A percentile compares a stretch with the other conserved stretches of the same genome.
phyloP scores from a whole-genome alignment of 2,888 invertebrate species.

The Dasypogon diadema region DNA sequence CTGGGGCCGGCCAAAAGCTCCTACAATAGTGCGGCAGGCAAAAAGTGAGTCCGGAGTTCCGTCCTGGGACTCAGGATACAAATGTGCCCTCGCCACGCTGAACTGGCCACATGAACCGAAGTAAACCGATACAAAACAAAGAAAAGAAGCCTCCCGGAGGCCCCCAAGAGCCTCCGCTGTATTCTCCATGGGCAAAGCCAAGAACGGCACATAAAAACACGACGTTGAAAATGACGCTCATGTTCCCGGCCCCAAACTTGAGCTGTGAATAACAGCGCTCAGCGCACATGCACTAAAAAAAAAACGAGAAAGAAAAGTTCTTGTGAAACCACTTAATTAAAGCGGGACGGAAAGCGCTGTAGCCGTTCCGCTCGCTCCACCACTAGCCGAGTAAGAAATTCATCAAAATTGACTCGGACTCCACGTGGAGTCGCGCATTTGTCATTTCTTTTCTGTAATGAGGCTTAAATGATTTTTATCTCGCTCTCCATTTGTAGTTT shows the following conservation, averaged over 20 bases:
- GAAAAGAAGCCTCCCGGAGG: too few species aligned
- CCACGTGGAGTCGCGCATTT: slow-evolving; percentile 42
- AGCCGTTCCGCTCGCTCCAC: not conserved
- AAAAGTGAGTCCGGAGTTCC: too few species aligned
- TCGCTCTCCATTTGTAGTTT: slow-evolving; percentile 25
- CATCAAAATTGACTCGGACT: slow-evolving; percentile 10
- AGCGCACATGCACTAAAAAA: slow-evolving; percentile 28
- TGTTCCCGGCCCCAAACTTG: slow-evolving; percentile 6
- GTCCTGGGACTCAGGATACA: too few species aligned
- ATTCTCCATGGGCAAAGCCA: too few species aligned
- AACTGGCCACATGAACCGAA: too few species aligned
- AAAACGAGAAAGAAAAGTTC: slow-evolving; percentile 27
- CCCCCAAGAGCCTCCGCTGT: too few species aligned
- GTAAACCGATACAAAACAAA: too few species aligned
- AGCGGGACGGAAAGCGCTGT: not conserved
- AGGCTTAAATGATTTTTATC: slow-evolving; percentile 23
- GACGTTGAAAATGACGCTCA: too few species aligned
- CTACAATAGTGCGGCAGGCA: too few species aligned
- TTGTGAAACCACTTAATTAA: slow-evolving; percentile 45
- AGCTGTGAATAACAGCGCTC: slow-evolving; percentile 30
- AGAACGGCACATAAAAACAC: too few species aligned
- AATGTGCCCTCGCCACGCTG: too few species aligned
- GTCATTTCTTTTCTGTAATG: slow-evolving; percentile 42
- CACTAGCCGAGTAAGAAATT: not conserved
- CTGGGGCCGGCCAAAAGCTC: too few species aligned